Conservation (phyloP, 1,140 invertebrate genomes). For the Parasteatoda tepidariorum region DNA sequence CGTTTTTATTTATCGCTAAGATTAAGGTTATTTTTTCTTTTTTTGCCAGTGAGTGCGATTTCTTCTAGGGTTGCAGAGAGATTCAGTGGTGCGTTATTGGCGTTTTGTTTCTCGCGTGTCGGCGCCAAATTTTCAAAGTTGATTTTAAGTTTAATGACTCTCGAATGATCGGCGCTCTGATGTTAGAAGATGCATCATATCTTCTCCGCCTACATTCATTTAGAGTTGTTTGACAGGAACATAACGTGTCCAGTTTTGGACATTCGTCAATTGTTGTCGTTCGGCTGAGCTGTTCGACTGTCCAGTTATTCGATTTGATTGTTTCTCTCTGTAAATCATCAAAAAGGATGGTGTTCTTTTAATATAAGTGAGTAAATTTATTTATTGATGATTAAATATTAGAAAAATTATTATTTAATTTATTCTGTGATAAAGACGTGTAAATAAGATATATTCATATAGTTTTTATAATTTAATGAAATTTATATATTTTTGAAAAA, state of each 20-base stretch:
- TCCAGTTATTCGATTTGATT: not conserved
- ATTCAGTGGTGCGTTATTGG: conserved; percentile 32
- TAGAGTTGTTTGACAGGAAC: conserved; percentile 3
- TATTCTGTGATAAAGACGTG: too few species aligned
- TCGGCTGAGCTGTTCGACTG: not conserved
- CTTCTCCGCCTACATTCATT: conserved; percentile 44
- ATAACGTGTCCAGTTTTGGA: conserved; percentile 18
- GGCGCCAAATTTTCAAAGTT: conserved; percentile 35
- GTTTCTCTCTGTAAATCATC: too few species aligned
- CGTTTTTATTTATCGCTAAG: not conserved
- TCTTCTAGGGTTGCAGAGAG: conserved; percentile 6
- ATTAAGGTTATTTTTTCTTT: not conserved
- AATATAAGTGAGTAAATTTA: too few species aligned
- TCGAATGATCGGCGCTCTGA: not conserved
- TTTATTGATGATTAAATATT: too few species aligned
- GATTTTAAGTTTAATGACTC: conserved; percentile 41
- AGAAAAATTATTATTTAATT: too few species aligned
- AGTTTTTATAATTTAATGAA: too few species aligned
- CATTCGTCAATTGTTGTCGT: conserved; percentile 5
- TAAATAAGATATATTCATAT: too few species aligned
- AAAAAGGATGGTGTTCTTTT: too few species aligned
- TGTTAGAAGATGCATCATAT: conserved; percentile 18
- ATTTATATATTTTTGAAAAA: too few species aligned
- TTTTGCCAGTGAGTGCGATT: not conserved
- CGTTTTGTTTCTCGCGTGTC: conserved; percentile 43